Conservation (phyloP, 2,113 vertebrate species). For the Micromys minutus region DNA sequence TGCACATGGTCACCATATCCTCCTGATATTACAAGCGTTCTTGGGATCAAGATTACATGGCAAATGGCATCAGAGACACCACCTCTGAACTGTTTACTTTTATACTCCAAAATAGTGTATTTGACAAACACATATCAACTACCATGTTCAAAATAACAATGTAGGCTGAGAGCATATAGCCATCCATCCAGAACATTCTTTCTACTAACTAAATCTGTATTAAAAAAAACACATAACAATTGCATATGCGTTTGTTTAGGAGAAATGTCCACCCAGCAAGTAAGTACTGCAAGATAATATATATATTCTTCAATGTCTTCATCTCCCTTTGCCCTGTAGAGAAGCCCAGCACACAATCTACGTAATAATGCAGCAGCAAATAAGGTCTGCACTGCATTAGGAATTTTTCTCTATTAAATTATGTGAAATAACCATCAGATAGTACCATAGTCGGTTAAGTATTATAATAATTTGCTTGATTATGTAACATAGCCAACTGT, state of each 20-base stretch:
- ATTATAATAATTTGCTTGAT: not conserved
- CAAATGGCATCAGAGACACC: not conserved
- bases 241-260: not conserved
- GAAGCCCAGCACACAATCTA: not conserved
- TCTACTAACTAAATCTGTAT: not conserved
- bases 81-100: not conserved
- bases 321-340: not conserved
- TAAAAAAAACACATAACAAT: not conserved
- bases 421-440: not conserved
- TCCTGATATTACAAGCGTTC: too few species aligned
- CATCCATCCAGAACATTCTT: not conserved
- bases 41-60: not conserved
- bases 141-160: not conserved
- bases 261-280: not conserved
- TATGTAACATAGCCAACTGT: not conserved
- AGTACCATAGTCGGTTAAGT: not conserved
- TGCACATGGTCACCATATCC: not conserved
- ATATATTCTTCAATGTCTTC: not conserved
- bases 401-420: not conserved
- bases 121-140: not conserved
- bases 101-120: not conserved
- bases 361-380: not conserved
- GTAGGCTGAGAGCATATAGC: not conserved
- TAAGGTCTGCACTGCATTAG: not conserved
- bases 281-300: not conserved